Base-by-base conservation (phyloP, 2,888 invertebrate species). In the Drosophila neonasuta region DNA sequence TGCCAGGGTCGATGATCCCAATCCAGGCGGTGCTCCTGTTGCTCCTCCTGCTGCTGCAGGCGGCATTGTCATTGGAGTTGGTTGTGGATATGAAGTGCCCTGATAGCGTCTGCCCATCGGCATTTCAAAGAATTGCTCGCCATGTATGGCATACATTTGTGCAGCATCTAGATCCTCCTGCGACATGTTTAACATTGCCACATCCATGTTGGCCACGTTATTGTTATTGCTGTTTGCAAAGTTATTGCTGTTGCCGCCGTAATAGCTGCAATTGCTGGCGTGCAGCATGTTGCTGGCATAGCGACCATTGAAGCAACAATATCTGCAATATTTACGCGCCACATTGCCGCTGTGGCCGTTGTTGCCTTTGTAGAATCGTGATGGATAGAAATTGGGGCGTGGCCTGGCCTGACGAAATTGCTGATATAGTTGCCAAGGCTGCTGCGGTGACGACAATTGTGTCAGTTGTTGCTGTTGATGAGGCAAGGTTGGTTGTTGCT, bases 121-220 rank as follows among this genome's bases (percentile, higher is more conserved):
- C 75, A 76, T 76, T 10, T 78, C 57, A 20, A 78, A 71, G 58
- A 76, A 74, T 1, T 20, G 41, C 11, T 76, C 75, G 8, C 79
- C 76, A 20, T 79, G 41, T 5, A 67, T 72, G 0, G 80, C 77
- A 44, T 77, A 68, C 79, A 75, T 54, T 41, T 68, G 79, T 4
- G 61, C 51, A 0, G 75, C 62, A 13, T 57, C 51, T 10, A 62
- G 32, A 49, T 78, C 60, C 29, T 76, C 67, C 39, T 55, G 68
- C 0, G 68, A 51, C 46, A 76, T 41, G 10, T 71, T 55, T 3
- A 57, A 5, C n/a, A 42, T 51, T 2, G 56, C 20, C 7, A 39
- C 24, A n/a, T 73, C 55, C 17, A 71, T 32, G 42, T 52, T 39
- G 29, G 15, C 30, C 9, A 45, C 42, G 30, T 29, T 34, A 17